A percentile compares a stretch with the other conserved stretches of the same genome.
These are phyloP conservation scores for Meriones unguiculatus DNA, from an alignment of 2,113 vertebrate species.

Conservation along the genomic window DNA sequence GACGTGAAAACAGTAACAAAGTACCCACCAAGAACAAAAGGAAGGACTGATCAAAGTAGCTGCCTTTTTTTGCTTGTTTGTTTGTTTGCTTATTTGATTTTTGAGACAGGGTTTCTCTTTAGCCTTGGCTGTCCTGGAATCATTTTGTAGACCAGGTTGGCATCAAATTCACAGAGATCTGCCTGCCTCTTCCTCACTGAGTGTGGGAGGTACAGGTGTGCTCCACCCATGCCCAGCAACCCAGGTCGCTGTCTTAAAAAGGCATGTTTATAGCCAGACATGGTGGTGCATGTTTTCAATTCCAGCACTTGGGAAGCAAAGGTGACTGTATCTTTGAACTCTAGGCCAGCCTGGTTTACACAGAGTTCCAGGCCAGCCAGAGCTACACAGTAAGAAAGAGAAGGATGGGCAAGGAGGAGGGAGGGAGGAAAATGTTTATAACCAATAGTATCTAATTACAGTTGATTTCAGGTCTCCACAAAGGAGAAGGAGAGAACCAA, in stretches of 20 bases:
- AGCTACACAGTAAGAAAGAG: neutral
- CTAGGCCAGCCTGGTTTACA: too few species aligned
- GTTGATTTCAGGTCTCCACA: neutral
- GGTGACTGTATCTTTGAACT: neutral
- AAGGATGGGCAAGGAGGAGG: neutral
- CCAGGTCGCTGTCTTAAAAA: neutral
- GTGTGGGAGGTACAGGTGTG: too few species aligned
- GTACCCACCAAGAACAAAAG: neutral
- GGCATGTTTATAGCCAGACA: neutral
- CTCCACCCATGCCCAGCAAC: too few species aligned
- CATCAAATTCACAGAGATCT: too few species aligned
- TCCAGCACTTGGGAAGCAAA: neutral
- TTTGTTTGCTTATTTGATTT: too few species aligned
- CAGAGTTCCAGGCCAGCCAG: neutral
- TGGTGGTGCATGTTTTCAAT: neutral
- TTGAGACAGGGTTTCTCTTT: too few species aligned
- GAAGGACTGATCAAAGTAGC: neutral
- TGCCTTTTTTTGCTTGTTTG: neutral
- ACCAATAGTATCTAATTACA: neutral
- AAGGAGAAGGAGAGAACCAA: neutral
- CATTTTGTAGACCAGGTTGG: too few species aligned
- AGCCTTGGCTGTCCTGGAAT: too few species aligned
- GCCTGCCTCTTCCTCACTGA: too few species aligned
- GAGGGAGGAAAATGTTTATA: neutral
- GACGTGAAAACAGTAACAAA: slow-evolving; percentile 25